Evolutionary conservation across 2,797 vertebrate species (phyloP), one percentile per base, ranked within the genome.

Genomic region (Craterocephalus amniculus): DNA sequence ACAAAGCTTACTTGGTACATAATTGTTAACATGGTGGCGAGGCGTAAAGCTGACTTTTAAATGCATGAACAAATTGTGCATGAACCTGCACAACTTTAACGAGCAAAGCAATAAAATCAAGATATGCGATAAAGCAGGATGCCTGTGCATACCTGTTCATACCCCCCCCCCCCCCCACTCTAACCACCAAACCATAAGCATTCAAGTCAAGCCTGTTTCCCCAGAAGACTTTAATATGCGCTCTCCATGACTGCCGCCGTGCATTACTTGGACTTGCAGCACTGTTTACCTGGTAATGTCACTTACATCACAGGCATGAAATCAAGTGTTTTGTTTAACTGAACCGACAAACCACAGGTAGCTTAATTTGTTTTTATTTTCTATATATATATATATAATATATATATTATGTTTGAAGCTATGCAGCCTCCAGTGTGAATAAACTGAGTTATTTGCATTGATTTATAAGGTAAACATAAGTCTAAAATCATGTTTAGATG

Each of bases 141-240:
- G 71, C 87, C 79, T 88, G 92, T 83, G 80, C 71, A 45, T 86
- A 84, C 89, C 84, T 89, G 90, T 78, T 89, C 75, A 35, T 49
- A 63, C 58, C 64, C 56, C 9, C 62, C 63, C 76, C 65, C 51
- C 32, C 43, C 62, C 76, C 45, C 61, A 78, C 66, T 51, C 16
- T 60, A 66, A 72, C 54, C 64, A 73, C 61, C 20, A 18, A 82
- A 49, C 48, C 63, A 63, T 52, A 70, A 57, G 12, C 24, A 35
- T 56, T 85, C 81, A 82, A 1, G 67, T 62, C 58, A 8, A 74
- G 85, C 83, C 78, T 74, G 83, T 85, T 87, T 77, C 61, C 61
- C 54, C 54, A 67, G 70, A 38, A 45, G 51, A 40, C 66, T 32
- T 76, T 38, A 20, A 69, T 14, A 38, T 70, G 54, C 63, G 27